phyloP scores from a whole-genome alignment of 2,113 vertebrate species.

The Hymenochirus boettgeri region DNA sequence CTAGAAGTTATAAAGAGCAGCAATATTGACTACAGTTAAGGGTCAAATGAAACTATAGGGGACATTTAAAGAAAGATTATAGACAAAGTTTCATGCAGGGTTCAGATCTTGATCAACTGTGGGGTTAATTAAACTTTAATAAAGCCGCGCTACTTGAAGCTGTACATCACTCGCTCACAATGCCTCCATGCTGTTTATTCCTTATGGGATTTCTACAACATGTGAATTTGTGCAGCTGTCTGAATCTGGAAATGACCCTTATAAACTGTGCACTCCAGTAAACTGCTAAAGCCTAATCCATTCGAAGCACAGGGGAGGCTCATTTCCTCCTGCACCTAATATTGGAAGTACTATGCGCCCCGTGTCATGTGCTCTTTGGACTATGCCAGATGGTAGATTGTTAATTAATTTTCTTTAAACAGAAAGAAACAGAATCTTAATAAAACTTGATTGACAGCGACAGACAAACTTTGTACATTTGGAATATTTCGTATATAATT shows the following conservation, averaged over 20 bases:
- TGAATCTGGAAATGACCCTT: slow-evolving; percentile 32
- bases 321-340: slow-evolving; percentile 7
- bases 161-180: slow-evolving; percentile 1
- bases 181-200: slow-evolving; percentile 11
- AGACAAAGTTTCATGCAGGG: neutral
- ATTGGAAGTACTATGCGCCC: neutral
- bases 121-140: slow-evolving; percentile 29
- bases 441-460: no score
- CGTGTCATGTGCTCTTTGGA: neutral
- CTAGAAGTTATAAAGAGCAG: neutral
- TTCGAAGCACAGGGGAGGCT: slow-evolving; percentile 4
- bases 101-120: neutral
- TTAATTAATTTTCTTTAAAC: neutral
- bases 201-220: slow-evolving; percentile 16
- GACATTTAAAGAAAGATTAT: neutral
- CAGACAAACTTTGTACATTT: no score
- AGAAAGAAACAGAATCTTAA: no score
- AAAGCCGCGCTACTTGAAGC: slow-evolving; percentile 5
- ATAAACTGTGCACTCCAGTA: slow-evolving; percentile 7
- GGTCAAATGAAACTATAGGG: neutral
- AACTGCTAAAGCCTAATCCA: slow-evolving; percentile 1
- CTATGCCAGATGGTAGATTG: neutral
- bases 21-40: neutral
- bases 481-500: no score
- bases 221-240: slow-evolving; percentile 17